Evolutionary conservation across 1,140 invertebrate species (phyloP).

Genomic region (Phymastichus coffea): DNA sequence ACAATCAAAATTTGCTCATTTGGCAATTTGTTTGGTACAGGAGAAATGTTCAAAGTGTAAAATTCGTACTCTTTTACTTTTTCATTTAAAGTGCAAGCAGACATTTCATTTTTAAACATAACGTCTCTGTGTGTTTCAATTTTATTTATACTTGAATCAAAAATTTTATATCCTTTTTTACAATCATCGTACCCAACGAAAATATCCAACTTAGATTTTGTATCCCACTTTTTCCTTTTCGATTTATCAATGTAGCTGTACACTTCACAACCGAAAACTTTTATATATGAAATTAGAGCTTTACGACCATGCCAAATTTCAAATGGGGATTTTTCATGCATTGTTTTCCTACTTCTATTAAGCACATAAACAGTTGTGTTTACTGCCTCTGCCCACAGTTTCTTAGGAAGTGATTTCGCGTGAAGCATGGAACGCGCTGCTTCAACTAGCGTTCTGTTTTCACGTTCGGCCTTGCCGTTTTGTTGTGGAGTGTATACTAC

Average conservation of each 20-base stretch:
- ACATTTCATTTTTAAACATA: background rate
- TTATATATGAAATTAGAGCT: slow-evolving; percentile 33
- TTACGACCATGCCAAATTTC: no score
- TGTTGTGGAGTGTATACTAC: no score
- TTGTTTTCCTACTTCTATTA: slow-evolving; percentile 17
- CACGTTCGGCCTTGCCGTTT: no score
- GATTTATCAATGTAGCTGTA: slow-evolving; percentile 27
- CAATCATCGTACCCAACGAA: no score
- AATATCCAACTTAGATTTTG: slow-evolving; percentile 29
- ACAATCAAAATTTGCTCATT: no score
- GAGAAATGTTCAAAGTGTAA: no score
- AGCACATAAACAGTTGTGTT: no score
- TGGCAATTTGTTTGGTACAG: no score
- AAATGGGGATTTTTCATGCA: slow-evolving; percentile 33
- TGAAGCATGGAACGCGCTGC: slow-evolving; percentile 29
- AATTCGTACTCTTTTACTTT: background rate
- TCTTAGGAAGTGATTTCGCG: slow-evolving; percentile 8
- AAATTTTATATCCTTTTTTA: no score
- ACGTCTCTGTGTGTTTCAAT: background rate
- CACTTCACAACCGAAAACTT: slow-evolving; percentile 32
- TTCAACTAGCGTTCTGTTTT: no score
- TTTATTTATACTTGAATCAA: background rate
- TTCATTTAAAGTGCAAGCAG: background rate
- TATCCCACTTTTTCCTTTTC: slow-evolving; percentile 30
- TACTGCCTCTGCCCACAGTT: no score